phyloP scores from a whole-genome alignment of 2,888 invertebrate species.

The Pseudanteris insignis region DNA sequence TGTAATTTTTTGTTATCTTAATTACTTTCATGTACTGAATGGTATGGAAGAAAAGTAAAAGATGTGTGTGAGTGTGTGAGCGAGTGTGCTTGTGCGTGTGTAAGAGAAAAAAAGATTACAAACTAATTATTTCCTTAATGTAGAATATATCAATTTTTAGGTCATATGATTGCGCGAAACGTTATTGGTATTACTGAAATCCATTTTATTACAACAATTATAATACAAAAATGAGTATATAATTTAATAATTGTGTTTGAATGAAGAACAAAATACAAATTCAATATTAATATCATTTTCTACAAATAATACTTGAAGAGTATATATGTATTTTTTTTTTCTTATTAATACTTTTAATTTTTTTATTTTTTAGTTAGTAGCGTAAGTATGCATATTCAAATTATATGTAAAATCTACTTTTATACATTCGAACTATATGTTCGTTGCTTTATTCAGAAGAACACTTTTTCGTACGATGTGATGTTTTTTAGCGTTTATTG shows the following conservation, averaged over 20 bases:
- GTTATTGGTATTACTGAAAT: conserved; percentile 12
- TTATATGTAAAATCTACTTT: too few species aligned
- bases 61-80: too few species aligned
- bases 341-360: not conserved
- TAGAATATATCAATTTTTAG: conserved; percentile 19
- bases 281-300: too few species aligned
- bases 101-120: conserved; percentile 1
- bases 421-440: too few species aligned
- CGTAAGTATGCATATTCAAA: conserved; percentile 2
- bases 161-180: conserved; percentile 10
- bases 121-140: not conserved
- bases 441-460: too few species aligned
- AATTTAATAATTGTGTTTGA: not conserved
- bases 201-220: conserved; percentile 1
- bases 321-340: too few species aligned
- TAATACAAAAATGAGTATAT: not conserved
- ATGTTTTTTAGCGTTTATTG: conserved; percentile 20
- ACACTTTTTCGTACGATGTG: conserved; percentile 12
- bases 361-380: conserved; percentile 3
- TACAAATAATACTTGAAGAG: too few species aligned
- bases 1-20: too few species aligned
- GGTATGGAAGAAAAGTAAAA: too few species aligned
- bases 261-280: not conserved
- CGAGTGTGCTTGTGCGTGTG: too few species aligned
- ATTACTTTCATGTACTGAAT: too few species aligned